These are phyloP conservation scores for Crocallis elinguaria DNA, from an alignment of 2,888 invertebrate genomes.

Conservation along the genomic window DNA sequence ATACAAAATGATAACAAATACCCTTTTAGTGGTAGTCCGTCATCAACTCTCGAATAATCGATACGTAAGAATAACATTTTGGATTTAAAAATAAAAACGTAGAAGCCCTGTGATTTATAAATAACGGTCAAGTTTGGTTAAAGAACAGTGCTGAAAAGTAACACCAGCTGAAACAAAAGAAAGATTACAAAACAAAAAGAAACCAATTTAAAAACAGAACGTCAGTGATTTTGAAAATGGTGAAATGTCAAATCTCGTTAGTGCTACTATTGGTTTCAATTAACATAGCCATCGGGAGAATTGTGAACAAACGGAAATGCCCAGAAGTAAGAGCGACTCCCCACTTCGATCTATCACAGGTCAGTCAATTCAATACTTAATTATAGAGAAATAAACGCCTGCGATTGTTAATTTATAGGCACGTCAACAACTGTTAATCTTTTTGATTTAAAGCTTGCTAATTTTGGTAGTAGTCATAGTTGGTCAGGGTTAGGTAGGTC, in stretches of 20 bases:
- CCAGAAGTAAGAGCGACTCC: slow-evolving; percentile 91
- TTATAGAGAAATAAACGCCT: slow-evolving; percentile 19
- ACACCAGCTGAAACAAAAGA: not conserved
- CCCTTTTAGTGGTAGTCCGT: slow-evolving; percentile 76
- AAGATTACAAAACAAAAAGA: not conserved
- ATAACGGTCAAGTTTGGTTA: no score
- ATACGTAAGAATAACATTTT: slow-evolving; percentile 50
- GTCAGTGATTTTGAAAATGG: slow-evolving; percentile 28
- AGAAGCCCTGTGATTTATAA: no score
- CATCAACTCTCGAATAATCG: slow-evolving; percentile 58
- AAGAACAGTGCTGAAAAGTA: not conserved
- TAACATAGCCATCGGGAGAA: slow-evolving; percentile 52
- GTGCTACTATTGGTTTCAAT: slow-evolving; percentile 47
- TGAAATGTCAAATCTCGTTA: slow-evolving; percentile 44
- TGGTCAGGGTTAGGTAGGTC: slow-evolving; percentile 1
- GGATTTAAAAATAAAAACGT: slow-evolving; percentile 1
- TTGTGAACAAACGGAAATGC: slow-evolving; percentile 88
- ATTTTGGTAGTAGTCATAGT: slow-evolving; percentile 7
- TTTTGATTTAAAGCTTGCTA: slow-evolving; percentile 19
- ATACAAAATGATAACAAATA: slow-evolving; percentile 79
- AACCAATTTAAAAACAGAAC: not conserved
- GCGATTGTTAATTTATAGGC: slow-evolving; percentile 8
- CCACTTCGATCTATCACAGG: slow-evolving; percentile 91
- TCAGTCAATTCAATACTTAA: slow-evolving; percentile 52
- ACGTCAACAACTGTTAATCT: slow-evolving; percentile 15